Evolutionary conservation across 2,888 invertebrate genomes (phyloP), one percentile per base, ranked within the genome.

Genomic region (Cheilosia variabilis): DNA sequence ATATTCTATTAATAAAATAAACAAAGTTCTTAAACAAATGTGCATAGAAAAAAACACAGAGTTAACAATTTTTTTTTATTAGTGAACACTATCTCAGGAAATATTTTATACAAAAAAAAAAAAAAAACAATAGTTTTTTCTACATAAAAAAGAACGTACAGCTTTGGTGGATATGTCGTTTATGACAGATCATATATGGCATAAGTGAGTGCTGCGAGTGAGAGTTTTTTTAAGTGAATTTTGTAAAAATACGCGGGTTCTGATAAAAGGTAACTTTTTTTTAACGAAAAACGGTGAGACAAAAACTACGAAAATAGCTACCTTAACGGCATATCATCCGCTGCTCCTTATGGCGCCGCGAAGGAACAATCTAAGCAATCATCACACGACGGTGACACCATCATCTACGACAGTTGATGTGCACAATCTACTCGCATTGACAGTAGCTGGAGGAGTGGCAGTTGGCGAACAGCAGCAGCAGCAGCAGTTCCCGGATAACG

Each of bases 271-370:
- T 15, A 17, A 2, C 7, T 37, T 53, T 55, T 60, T 53, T 65
- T 41, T 75, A 68, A 65, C 13, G 66, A 77, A 45, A 55, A 76
- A 76, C 75, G 80, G 75, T 80, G 47, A 31, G 52, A 71, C 62
- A 78, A 89, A 89, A 89, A 88, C 68, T 88, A 87, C 88, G 72
- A 89, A 89, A 89, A 89, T 89, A 88, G 89, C 88, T 89, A 88
- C 88, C 87, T 82, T 88, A 88, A 87, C 88, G 43, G 87, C 87
- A 78, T 88, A 84, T 87, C 88, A 89, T 87, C 89, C 89, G 89
- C 88, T 89, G 89, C 88, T 89, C 90, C 91, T 89, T 90, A 93
- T 93, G 93, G 93, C 93, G 90, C 93, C 93, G 89, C 93, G 93
- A 91, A 93, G 94, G 90, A 93, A 93, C 90, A 92, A 92, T 84